Evolutionary conservation across 2,888 invertebrate genomes (phyloP).

Genomic region (Synanthedon formicaeformis): DNA sequence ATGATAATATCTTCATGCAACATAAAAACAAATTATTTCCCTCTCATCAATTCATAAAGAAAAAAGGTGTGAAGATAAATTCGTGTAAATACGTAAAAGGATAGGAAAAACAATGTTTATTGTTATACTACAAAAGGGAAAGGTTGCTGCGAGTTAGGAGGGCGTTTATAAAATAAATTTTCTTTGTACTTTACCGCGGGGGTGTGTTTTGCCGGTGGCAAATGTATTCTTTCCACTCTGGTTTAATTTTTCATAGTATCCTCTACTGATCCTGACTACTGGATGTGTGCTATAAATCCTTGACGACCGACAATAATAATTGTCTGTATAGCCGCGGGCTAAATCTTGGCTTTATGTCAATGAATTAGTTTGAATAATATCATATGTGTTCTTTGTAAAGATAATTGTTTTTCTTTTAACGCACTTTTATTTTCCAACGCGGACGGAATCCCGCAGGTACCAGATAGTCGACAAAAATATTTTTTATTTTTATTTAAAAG

Average conservation of each 20-base stretch:
- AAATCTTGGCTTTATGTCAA: background rate
- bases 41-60: no score
- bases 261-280: slow-evolving; percentile 22
- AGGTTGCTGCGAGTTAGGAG: slow-evolving; percentile 20
- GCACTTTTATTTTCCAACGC: no score
- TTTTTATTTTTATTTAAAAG: no score
- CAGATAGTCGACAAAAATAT: no score
- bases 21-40: no score
- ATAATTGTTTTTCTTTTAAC: no score
- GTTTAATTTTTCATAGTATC: slow-evolving; percentile 35
- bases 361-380: no score
- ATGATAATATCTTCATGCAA: no score
- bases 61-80: background rate
- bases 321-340: background rate
- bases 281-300: slow-evolving; percentile 23
- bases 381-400: no score
- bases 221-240: slow-evolving; percentile 31
- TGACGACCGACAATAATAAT: background rate
- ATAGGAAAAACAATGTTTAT: slow-evolving; percentile 34
- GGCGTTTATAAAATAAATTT: slow-evolving; percentile 46
- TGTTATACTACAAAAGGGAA: slow-evolving; percentile 38
- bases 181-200: slow-evolving; percentile 25
- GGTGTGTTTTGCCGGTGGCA: slow-evolving; percentile 22
- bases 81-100: slow-evolving; percentile 6
- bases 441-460: no score